Evolutionary conservation across 1,140 invertebrate species (phyloP).

Genomic region (Bombyx mandarina): DNA sequence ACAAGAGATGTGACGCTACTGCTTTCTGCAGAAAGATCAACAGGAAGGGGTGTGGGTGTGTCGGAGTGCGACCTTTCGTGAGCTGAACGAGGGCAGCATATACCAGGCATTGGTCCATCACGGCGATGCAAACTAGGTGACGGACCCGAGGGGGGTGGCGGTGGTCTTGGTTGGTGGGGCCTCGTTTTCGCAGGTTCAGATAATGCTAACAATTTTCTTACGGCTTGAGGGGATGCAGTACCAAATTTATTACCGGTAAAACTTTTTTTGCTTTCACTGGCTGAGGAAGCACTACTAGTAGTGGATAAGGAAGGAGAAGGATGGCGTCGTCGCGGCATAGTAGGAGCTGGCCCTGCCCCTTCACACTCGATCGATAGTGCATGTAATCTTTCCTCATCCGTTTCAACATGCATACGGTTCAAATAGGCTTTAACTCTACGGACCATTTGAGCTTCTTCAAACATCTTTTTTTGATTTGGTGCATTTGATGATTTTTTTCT

Average conservation of each 20-base stretch:
- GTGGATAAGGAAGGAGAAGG: slow-evolving; percentile 92
- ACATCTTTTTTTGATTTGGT: slow-evolving; percentile 98
- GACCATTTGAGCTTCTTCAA: slow-evolving; percentile 98
- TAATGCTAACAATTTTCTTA: slow-evolving; percentile 91
- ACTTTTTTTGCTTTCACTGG: slow-evolving; percentile 80
- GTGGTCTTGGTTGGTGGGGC: slow-evolving; percentile 84
- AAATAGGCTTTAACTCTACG: slow-evolving; percentile 96
- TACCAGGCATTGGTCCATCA: slow-evolving; percentile 72
- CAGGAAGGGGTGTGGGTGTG: slow-evolving; percentile 85
- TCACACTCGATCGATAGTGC: slow-evolving; percentile 93
- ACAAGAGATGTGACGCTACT: slow-evolving; percentile 94
- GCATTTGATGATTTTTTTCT: slow-evolving; percentile 92
- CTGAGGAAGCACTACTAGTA: slow-evolving; percentile 89
- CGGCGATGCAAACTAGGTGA: slow-evolving; percentile 79
- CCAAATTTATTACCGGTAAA: slow-evolving; percentile 82
- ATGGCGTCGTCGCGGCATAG: slow-evolving; percentile 78
- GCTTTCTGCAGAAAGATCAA: slow-evolving; percentile 93
- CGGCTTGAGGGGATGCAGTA: slow-evolving; percentile 95
- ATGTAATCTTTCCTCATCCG: slow-evolving; percentile 92
- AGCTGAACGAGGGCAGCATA: slow-evolving; percentile 69
- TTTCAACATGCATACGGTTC: slow-evolving; percentile 91
- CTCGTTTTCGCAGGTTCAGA: slow-evolving; percentile 90
- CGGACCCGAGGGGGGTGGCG: slow-evolving; percentile 73
- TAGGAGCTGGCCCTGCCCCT: slow-evolving; percentile 73
- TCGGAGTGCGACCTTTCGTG: slow-evolving; percentile 94